Conservation (phyloP, 2,113 vertebrate species). For the Cephalopholis sonnerati region DNA sequence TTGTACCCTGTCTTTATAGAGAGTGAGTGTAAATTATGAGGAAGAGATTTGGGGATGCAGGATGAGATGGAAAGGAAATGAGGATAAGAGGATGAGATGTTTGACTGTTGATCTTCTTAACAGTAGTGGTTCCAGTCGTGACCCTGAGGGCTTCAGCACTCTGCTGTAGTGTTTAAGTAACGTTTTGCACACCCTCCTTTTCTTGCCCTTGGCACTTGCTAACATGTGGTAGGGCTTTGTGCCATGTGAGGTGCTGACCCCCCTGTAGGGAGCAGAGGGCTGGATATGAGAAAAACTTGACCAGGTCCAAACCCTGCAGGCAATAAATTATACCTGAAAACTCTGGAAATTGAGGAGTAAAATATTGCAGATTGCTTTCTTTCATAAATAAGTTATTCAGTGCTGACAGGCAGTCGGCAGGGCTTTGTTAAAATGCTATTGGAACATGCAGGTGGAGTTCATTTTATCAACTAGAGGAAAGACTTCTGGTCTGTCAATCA, state of each 20-base stretch:
- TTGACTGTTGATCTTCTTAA: constrained; percentile 23
- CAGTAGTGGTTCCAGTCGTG: constrained; percentile 2
- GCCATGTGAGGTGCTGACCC: background rate
- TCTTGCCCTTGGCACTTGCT: background rate
- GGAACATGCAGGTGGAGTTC: background rate
- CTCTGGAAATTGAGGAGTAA: background rate
- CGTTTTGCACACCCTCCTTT: background rate
- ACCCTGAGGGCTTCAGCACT: constrained; percentile 7
- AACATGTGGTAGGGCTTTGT: background rate
- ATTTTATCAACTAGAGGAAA: background rate
- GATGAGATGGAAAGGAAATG: constrained; percentile 15
- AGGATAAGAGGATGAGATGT: background rate
- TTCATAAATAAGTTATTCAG: background rate
- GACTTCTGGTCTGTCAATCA: background rate
- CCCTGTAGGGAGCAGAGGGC: background rate
- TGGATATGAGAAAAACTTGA: background rate
- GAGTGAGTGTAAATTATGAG: background rate
- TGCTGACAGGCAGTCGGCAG: background rate
- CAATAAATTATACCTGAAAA: background rate
- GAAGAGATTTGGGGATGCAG: background rate
- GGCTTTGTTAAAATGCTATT: background rate
- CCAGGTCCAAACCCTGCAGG: background rate
- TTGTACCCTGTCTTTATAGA: background rate
- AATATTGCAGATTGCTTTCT: background rate
- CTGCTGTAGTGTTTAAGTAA: background rate